A percentile compares a stretch with the other conserved stretches of the same genome.
phyloP scores from a whole-genome alignment of 1,140 invertebrate species.

The Drosophila ogumai region DNA sequence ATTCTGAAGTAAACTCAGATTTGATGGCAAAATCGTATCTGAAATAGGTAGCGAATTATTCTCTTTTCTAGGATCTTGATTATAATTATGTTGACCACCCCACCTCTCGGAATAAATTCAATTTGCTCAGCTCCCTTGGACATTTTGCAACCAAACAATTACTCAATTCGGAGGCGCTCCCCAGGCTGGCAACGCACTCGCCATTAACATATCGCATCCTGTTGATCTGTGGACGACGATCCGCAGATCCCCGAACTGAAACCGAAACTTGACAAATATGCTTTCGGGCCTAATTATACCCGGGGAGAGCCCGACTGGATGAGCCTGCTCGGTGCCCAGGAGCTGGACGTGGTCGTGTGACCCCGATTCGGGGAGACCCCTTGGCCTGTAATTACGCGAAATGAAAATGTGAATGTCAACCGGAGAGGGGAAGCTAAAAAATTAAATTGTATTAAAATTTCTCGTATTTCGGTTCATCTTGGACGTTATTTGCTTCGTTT shows the following conservation, averaged over 20 bases:
- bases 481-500: constrained; percentile 24
- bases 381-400: constrained; percentile 65
- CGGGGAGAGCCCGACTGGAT: constrained; percentile 38
- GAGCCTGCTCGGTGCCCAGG: constrained; percentile 63
- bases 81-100: not conserved
- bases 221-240: constrained; percentile 58
- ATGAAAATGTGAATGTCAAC: constrained; percentile 80
- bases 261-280: constrained; percentile 77
- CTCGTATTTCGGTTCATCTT: constrained; percentile 44
- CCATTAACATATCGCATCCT: constrained; percentile 82
- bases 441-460: constrained; percentile 80
- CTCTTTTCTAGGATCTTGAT: not conserved
- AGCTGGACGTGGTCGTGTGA: constrained; percentile 44
- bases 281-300: constrained; percentile 79
- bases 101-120: not conserved
- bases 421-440: constrained; percentile 45
- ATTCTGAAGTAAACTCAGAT: not conserved
- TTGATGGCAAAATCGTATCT: not conserved
- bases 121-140: constrained; percentile 12
- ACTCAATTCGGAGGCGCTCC: constrained; percentile 65
- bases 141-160: constrained; percentile 50
- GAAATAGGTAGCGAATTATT: not conserved
- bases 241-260: constrained; percentile 22
- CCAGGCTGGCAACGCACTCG: constrained; percentile 47
- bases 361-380: constrained; percentile 61